phyloP scores from a whole-genome alignment of 2,797 vertebrate species.

The Pelochelys cantorii region DNA sequence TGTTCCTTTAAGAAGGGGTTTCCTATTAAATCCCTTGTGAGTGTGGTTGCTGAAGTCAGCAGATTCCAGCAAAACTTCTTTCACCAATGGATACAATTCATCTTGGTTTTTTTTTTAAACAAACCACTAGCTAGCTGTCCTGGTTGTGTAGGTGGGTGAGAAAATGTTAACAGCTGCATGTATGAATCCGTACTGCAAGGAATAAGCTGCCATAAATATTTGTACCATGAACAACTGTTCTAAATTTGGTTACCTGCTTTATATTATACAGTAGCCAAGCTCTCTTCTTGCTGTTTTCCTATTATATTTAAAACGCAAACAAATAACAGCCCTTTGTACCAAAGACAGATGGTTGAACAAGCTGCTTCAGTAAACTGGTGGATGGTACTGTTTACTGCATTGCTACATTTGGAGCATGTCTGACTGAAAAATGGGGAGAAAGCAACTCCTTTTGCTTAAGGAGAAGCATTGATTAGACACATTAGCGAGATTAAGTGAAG shows the following conservation, averaged over 20 bases:
- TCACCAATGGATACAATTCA: constrained; percentile 55
- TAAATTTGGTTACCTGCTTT: constrained; percentile 70
- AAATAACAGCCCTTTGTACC: constrained; percentile 10
- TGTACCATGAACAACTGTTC: constrained; percentile 69
- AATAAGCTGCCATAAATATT: constrained; percentile 69
- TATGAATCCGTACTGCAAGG: constrained; percentile 32
- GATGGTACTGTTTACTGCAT: neutral
- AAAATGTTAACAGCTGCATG: constrained; percentile 77
- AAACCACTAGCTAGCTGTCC: constrained; percentile 31
- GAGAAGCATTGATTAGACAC: neutral
- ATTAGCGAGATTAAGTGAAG: neutral
- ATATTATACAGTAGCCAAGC: constrained; percentile 55
- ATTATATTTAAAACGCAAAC: constrained; percentile 13
- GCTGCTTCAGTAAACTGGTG: neutral
- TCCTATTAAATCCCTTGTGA: constrained; percentile 57
- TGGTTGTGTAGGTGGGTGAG: constrained; percentile 76
- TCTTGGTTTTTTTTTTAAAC: neutral
- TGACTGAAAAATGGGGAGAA: neutral
- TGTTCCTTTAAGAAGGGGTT: constrained; percentile 53
- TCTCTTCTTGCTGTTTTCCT: constrained; percentile 25
- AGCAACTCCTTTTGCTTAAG: neutral
- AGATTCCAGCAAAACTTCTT: constrained; percentile 67
- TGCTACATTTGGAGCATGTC: neutral
- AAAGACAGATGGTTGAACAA: constrained; percentile 34
- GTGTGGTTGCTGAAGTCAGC: constrained; percentile 67